Evolutionary conservation across 2,888 invertebrate genomes (phyloP), one percentile per base, ranked within the genome.

Genomic region (Ophion ventricosus): DNA sequence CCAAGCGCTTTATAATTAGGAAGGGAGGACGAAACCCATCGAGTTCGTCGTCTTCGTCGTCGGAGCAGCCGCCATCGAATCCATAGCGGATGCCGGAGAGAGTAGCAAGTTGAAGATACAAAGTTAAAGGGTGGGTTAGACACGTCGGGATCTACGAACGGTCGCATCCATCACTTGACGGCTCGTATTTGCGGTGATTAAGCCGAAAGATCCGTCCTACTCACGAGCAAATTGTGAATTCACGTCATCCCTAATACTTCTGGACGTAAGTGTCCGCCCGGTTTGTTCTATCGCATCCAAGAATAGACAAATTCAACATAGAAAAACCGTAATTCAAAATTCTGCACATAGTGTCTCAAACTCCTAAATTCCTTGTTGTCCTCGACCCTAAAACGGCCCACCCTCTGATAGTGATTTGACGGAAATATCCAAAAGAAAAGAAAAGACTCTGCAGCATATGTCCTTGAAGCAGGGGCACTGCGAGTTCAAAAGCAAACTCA

Each of bases 101-200:
- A 23, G 64, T 63, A 29, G 57, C 43, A 56, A 35, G 57, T 75
- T 14, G 11, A 26, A 54, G 70, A 75, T 83, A 49, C 49, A 75
- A 83, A 80, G 75, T 76, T 69, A 69, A 23, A 43, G 77, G 40
- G 70, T 49, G 69, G 49, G 43, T 78, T 80, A 64, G 75, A 72
- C 61, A 64, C 23, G 64, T n/a, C 54, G 77, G 80, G 83, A 77
- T 82, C 69, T 57, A 43, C 59, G 63, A 84, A 72, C 83, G 80
- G 70, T 82, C 88, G 82, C 91, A 89, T 91, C 91, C 88, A 91
- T 92, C 90, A 90, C 89, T 85, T 87, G 88, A 88, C 80, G 69
- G 64, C 87, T 83, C 86, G 66, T 43, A 56, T 87, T 84, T 86
- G 86, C 86, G 83, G 88, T 91, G 89, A 91, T 91, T 91, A 91